A percentile compares a stretch with the other conserved stretches of the same genome.
Evolutionary conservation across 1,140 invertebrate genomes (phyloP).

Genomic region (Dendrolimus punctatus): DNA sequence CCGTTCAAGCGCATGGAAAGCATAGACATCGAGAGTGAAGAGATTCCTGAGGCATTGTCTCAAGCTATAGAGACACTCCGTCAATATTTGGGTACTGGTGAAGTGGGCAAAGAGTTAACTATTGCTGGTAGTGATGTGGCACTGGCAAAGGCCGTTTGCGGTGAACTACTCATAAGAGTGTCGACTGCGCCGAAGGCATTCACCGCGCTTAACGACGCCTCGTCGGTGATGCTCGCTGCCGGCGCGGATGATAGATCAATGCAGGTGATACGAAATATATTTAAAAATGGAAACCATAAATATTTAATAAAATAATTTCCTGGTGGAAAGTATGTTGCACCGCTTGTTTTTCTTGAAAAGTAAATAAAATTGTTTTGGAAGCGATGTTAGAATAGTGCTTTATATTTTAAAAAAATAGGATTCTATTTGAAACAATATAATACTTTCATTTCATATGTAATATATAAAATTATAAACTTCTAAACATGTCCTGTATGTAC

Average conservation of each 20-base stretch:
- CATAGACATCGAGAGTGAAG: conserved; percentile 51
- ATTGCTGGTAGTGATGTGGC: conserved; percentile 22
- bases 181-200: conserved; percentile 44
- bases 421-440: no score
- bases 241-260: conserved; percentile 48
- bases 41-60: conserved; percentile 43
- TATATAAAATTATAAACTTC: no score
- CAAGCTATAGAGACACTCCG: conserved; percentile 46
- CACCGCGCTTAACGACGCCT: conserved; percentile 37
- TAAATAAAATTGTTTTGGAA: no score
- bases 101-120: conserved; percentile 5
- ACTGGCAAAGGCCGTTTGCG: conserved; percentile 39
- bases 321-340: not conserved
- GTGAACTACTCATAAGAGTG: conserved; percentile 39
- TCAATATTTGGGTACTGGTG: conserved; percentile 35
- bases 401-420: no score
- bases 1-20: conserved; percentile 48
- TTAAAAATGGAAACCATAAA: not conserved
- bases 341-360: no score
- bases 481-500: no score
- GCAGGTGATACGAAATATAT: conserved; percentile 27
- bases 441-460: no score
- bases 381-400: no score
- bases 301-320: not conserved
- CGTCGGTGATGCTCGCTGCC: conserved; percentile 32